phyloP scores from a whole-genome alignment of 2,113 vertebrate species.

The Cyprinodon tularosa region DNA sequence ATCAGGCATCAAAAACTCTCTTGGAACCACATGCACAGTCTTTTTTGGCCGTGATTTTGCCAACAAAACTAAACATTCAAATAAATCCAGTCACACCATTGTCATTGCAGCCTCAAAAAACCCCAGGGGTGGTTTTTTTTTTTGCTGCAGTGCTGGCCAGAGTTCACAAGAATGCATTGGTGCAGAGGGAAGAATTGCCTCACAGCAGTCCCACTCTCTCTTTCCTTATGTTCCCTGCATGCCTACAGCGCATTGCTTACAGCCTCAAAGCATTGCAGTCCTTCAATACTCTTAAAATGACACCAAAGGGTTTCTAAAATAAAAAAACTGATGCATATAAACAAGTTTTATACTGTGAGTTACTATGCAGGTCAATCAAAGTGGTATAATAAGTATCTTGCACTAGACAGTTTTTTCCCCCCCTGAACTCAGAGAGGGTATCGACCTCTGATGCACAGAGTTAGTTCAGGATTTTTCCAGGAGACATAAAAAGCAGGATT shows the following conservation, averaged over 20 bases:
- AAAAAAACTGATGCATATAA: neutral
- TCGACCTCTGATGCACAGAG: slow-evolving; percentile 3
- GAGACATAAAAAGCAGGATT: slow-evolving; percentile 12
- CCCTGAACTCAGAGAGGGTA: neutral
- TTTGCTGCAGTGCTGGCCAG: slow-evolving; percentile 31
- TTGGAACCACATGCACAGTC: neutral
- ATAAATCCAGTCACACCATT: neutral
- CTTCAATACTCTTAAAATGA: neutral
- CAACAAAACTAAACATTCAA: slow-evolving; percentile 8
- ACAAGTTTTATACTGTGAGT: neutral
- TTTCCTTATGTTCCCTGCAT: slow-evolving; percentile 27
- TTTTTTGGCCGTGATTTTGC: neutral
- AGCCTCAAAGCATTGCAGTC: slow-evolving; percentile 22
- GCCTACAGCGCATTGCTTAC: slow-evolving; percentile 30
- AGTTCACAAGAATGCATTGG: slow-evolving; percentile 22
- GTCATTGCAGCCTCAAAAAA: slow-evolving; percentile 9
- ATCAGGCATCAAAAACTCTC: neutral
- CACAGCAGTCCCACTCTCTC: slow-evolving; percentile 15
- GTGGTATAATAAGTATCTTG: neutral
- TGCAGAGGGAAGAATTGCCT: slow-evolving; percentile 47
- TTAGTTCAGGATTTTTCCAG: slow-evolving; percentile 5
- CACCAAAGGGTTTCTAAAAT: neutral
- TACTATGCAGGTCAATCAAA: neutral
- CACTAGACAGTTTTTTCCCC: neutral
- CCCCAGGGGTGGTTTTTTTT: slow-evolving; percentile 19